Conservation (phyloP, 2,888 invertebrate genomes). For the Marronus borbonicus region DNA sequence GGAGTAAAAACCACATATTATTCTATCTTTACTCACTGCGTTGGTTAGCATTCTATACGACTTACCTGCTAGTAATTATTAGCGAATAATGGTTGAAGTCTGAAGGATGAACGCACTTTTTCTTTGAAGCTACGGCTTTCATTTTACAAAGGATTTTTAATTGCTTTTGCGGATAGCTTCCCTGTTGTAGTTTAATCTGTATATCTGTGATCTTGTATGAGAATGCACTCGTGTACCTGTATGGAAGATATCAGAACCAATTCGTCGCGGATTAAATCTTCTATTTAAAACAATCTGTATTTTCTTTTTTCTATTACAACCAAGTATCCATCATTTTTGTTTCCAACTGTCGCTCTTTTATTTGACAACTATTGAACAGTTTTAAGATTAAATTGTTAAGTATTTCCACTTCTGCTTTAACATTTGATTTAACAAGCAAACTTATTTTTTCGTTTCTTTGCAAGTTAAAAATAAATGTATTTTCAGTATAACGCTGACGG, state of each 20-base stretch:
- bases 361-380: too few species aligned
- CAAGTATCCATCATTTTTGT: too few species aligned
- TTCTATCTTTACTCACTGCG: too few species aligned
- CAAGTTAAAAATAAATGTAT: too few species aligned
- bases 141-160: constrained; percentile 38
- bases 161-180: constrained; percentile 26
- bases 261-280: background rate
- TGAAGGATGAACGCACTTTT: constrained; percentile 30
- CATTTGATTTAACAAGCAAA: too few species aligned
- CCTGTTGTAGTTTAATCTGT: constrained; percentile 28
- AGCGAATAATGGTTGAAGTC: background rate
- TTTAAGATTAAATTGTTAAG: too few species aligned
- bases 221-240: background rate
- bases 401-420: too few species aligned
- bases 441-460: too few species aligned
- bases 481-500: too few species aligned
- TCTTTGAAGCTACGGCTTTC: constrained; percentile 35
- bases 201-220: background rate
- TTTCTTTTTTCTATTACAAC: too few species aligned
- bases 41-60: background rate
- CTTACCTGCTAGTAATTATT: background rate
- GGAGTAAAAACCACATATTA: too few species aligned
- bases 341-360: too few species aligned
- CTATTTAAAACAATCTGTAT: background rate
- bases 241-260: background rate